Percentiles rank a stretch among this genome's conserved stretches.
Evolutionary conservation across 2,888 invertebrate species (phyloP).

Genomic region (Drosophila sordidapex): DNA sequence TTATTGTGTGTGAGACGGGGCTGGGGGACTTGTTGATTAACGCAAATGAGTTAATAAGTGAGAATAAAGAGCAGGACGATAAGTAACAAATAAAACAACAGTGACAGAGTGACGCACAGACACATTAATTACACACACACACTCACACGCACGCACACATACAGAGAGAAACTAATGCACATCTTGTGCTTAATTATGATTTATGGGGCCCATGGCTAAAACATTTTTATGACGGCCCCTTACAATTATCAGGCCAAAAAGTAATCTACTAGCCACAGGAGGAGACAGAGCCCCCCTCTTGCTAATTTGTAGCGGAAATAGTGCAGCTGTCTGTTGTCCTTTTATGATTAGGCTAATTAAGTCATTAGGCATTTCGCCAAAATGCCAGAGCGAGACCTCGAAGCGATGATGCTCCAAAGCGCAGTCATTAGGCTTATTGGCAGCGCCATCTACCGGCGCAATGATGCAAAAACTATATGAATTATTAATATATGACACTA

Average conservation of each 20-base stretch:
- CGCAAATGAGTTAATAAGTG: conserved; percentile 74
- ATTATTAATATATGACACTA: conserved; percentile 66
- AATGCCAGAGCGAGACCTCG: conserved; percentile 17
- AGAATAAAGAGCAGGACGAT: conserved; percentile 25
- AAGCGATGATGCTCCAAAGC: conserved; percentile 20
- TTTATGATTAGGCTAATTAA: conserved; percentile 75
- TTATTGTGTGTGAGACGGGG: conserved; percentile 6
- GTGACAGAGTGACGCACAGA: conserved; percentile 46
- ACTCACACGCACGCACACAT: conserved; percentile 3
- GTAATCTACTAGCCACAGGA: conserved; percentile 31
- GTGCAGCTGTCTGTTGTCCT: conserved; percentile 54
- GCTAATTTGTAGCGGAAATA: conserved; percentile 59
- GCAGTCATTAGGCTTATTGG: conserved; percentile 56
- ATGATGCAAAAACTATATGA: conserved; percentile 71
- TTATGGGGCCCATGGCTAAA: conserved; percentile 70
- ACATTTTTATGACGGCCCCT: conserved; percentile 69
- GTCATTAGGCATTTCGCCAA: conserved; percentile 74
- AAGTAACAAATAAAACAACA: conserved; percentile 14
- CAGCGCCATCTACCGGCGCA: conserved; percentile 52
- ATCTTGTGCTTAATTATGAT: conserved; percentile 76
- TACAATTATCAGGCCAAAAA: conserved; percentile 61
- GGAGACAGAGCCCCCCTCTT: conserved; percentile 5
- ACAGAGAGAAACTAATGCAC: conserved; percentile 36
- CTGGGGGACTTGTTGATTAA: conserved; percentile 63
- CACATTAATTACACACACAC: conserved; percentile 68